Conservation (phyloP, 1,140 invertebrate genomes). For the Apis florea region DNA sequence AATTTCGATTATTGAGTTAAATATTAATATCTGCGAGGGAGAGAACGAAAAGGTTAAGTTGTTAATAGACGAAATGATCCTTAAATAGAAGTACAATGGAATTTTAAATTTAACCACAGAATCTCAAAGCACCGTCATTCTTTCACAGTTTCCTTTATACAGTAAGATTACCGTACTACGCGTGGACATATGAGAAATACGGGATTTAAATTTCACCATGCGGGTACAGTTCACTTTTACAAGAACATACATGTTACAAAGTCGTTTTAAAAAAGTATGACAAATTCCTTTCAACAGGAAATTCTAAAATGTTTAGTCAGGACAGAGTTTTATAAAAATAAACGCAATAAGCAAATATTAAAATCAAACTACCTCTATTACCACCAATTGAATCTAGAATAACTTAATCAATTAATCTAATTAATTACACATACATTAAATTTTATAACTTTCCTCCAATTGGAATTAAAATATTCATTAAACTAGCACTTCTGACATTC, state of each 20-base stretch:
- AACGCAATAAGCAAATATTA: not conserved
- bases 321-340: not conserved
- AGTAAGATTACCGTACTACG: not conserved
- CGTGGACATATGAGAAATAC: not conserved
- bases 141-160: not conserved
- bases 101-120: not conserved
- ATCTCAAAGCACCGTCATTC: not conserved
- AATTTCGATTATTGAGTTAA: not conserved
- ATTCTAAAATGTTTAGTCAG: not conserved
- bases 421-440: too few species aligned
- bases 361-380: too few species aligned
- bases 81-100: not conserved
- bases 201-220: constrained; percentile 1
- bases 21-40: not conserved
- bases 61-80: not conserved
- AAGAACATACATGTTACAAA: constrained; percentile 5
- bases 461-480: too few species aligned
- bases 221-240: not conserved
- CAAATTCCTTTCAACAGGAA: not conserved
- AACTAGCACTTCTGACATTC: too few species aligned
- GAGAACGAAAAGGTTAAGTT: not conserved
- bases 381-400: too few species aligned
- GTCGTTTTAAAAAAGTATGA: not conserved
- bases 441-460: too few species aligned
- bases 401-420: too few species aligned